These are phyloP conservation scores for Vesta saturnalis DNA, from an alignment of 2,888 invertebrate genomes.

Conservation along the genomic window DNA sequence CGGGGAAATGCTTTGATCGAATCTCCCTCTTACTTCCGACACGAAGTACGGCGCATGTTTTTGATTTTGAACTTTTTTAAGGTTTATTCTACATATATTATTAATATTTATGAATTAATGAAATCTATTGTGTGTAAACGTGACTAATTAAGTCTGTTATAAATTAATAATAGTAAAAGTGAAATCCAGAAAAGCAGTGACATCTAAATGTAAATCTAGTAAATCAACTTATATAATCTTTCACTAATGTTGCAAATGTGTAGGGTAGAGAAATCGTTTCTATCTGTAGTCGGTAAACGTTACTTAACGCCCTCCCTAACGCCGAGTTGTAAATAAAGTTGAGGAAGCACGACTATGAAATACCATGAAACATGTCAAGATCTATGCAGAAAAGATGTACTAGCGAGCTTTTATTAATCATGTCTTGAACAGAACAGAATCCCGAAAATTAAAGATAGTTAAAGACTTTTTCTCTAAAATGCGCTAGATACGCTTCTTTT, in stretches of 20 bases:
- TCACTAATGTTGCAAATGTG: too few species aligned
- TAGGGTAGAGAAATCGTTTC: background rate
- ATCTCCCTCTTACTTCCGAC: constrained; percentile 34
- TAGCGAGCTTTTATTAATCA: too few species aligned
- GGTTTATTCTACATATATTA: background rate
- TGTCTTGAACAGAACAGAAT: too few species aligned
- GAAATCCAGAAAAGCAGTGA: too few species aligned
- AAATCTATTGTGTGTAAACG: background rate
- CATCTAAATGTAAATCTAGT: too few species aligned
- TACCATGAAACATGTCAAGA: background rate
- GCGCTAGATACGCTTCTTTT: too few species aligned
- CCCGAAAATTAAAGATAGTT: too few species aligned
- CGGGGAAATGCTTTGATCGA: constrained; percentile 38
- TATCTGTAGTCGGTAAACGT: background rate
- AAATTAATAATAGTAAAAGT: too few species aligned
- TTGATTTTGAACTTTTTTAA: constrained; percentile 26
- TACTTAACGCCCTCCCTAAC: background rate
- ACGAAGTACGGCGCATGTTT: constrained; percentile 27
- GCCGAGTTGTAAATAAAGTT: constrained; percentile 1
- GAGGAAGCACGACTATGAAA: background rate
- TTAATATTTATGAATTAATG: constrained; percentile 13
- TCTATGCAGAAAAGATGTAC: too few species aligned
- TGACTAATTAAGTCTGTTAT: too few species aligned
- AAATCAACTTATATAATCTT: too few species aligned
- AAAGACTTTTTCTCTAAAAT: too few species aligned